phyloP scores from a whole-genome alignment of 2,797 vertebrate genomes.

The Mormyrus proboscirostris region DNA sequence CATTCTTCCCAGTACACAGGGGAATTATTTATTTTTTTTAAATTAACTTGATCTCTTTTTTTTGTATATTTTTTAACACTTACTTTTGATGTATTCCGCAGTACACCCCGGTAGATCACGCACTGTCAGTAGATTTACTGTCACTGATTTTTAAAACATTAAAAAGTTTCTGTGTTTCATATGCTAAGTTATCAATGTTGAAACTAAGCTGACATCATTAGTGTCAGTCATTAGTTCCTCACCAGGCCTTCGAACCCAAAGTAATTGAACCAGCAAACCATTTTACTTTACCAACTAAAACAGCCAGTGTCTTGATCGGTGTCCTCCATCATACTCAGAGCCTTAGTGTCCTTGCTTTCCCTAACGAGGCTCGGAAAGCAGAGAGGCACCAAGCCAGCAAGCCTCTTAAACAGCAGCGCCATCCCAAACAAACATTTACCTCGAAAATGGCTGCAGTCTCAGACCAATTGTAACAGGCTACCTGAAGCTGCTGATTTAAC shows the following conservation, averaged over 20 bases:
- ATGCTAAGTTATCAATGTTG: neutral
- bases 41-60: neutral
- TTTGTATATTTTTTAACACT: neutral
- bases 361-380: neutral
- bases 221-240: neutral
- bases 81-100: neutral
- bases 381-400: neutral
- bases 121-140: neutral
- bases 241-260: neutral
- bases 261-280: neutral
- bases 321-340: neutral
- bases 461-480: neutral
- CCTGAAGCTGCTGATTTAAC: slow-evolving; percentile 1
- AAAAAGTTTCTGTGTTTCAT: neutral
- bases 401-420: neutral
- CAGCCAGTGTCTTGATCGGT: too few species aligned
- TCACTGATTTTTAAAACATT: neutral
- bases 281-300: neutral
- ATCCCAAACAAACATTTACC: neutral
- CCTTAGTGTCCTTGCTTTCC: neutral
- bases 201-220: neutral
- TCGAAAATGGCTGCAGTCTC: neutral
- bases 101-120: neutral
- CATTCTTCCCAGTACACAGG: neutral
- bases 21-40: neutral